Evolutionary conservation across 1,140 invertebrate genomes (phyloP), one percentile per base, ranked within the genome.

Genomic region (Scaptomyza graminum): DNA sequence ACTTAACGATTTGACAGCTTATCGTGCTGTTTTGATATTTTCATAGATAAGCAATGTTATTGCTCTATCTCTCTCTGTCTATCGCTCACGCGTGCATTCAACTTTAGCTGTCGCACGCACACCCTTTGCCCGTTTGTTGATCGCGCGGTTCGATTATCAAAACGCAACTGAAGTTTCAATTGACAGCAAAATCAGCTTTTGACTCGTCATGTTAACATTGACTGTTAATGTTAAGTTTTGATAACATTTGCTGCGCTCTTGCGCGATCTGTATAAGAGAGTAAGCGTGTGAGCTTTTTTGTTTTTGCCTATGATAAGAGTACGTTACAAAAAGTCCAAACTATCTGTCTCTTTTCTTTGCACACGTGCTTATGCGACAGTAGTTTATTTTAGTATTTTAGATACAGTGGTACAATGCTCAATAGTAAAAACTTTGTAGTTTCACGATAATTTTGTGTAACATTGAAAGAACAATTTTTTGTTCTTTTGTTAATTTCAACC

Each of bases 61-160:
- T 25, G 54, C 15, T 66, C 22, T 60, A 11, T 28, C 16, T 31
- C 54, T 11, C 13, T 44, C 25, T 15, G 4, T 47, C 16, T 41
- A 5, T 31, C 54, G 13, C 22, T 44, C 11, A 39, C 22, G 51
- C 57, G 51, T 37, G 44, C 43, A 2, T 56, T 47, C 16, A 34
- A 31, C 39, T 39, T 11, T 5, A 15, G 8, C 15, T 28, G 15
- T 57, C 11, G 3, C 7, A 25, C 7, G 41, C n/a, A 7, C 9
- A 18, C 31, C 0, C 62, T 7, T n/a, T 51, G 41, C 25, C 37
- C 43, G 61, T 15, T 60, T 60, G 63, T 66, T 65, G 62, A 71
- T 71, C 69, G 56, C 57, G 15, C 47, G 41, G 50, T 28, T 59
- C 68, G 68, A 71, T 71, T 66, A 71, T 66, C 68, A 71, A 72